A percentile compares a stretch with the other conserved stretches of the same genome.
Evolutionary conservation across 2,797 vertebrate genomes (phyloP).

Genomic region (Limosa lapponica): DNA sequence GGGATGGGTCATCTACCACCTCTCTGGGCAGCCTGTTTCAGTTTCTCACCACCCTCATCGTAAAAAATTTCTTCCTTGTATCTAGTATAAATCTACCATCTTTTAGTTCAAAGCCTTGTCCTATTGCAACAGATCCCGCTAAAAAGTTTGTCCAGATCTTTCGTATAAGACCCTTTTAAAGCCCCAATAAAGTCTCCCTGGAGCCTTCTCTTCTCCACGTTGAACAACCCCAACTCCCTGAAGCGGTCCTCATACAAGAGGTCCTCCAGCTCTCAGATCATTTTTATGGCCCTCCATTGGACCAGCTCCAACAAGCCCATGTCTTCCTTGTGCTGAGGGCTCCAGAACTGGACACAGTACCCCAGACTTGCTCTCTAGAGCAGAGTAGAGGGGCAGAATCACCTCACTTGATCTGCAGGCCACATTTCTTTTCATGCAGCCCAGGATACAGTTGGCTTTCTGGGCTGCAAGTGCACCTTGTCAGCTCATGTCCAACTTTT

Average conservation of each 20-base stretch:
- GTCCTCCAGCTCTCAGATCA: not conserved
- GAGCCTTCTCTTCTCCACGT: not conserved
- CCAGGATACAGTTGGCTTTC: not conserved
- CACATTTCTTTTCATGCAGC: not conserved
- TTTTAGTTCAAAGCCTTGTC: not conserved
- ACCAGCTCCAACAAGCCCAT: not conserved
- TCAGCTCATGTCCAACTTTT: not conserved
- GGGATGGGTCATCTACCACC: not conserved
- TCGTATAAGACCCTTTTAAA: not conserved
- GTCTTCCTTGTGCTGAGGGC: not conserved
- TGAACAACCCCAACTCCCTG: not conserved
- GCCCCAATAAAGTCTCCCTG: not conserved
- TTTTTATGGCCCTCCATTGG: not conserved
- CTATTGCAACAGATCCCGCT: not conserved
- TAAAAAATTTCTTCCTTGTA: not conserved
- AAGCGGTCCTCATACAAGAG: not conserved
- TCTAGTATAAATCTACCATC: not conserved
- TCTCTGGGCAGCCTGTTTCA: not conserved
- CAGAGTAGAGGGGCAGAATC: not conserved
- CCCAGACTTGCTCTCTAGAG: not conserved
- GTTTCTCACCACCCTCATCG: not conserved
- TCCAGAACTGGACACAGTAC: not conserved
- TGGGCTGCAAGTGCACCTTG: not conserved
- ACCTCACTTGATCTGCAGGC: not conserved
- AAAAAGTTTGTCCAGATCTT: not conserved